Evolutionary conservation across 1,140 invertebrate genomes (phyloP).

Genomic region (Platyura marginata): DNA sequence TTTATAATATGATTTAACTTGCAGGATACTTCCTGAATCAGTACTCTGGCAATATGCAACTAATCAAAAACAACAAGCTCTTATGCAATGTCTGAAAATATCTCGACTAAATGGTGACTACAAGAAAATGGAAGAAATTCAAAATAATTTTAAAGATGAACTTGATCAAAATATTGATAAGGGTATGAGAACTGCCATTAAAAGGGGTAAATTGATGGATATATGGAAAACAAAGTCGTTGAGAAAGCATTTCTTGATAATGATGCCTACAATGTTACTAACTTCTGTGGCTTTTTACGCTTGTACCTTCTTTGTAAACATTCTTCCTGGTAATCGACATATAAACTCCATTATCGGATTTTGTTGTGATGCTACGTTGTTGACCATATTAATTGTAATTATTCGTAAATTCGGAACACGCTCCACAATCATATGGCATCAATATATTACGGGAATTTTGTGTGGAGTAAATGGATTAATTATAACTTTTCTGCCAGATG

Average conservation of each 20-base stretch:
- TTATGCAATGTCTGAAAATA: background rate
- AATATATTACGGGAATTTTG: background rate
- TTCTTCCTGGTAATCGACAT: conserved; percentile 2
- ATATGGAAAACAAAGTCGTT: background rate
- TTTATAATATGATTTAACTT: no score
- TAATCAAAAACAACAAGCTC: background rate
- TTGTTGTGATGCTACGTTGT: no score
- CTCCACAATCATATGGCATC: conserved; percentile 2
- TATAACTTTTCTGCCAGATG: background rate
- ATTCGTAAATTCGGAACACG: background rate
- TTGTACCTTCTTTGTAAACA: background rate
- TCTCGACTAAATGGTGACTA: background rate
- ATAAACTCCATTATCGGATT: conserved; percentile 3
- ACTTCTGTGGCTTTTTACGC: conserved; percentile 1
- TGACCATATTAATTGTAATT: background rate
- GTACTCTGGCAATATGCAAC: conserved; percentile 1
- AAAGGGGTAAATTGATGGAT: background rate
- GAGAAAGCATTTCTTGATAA: conserved; percentile 2
- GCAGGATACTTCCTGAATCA: conserved; percentile 4
- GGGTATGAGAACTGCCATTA: no score
- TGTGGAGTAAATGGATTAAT: background rate
- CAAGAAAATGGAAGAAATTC: background rate
- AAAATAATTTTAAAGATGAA: no score
- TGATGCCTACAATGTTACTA: background rate
- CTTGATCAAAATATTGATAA: no score